Percentiles rank a stretch among this genome's conserved stretches.
Evolutionary conservation across 2,113 vertebrate species (phyloP).

Genomic region (Ibidorhyncha struthersii): DNA sequence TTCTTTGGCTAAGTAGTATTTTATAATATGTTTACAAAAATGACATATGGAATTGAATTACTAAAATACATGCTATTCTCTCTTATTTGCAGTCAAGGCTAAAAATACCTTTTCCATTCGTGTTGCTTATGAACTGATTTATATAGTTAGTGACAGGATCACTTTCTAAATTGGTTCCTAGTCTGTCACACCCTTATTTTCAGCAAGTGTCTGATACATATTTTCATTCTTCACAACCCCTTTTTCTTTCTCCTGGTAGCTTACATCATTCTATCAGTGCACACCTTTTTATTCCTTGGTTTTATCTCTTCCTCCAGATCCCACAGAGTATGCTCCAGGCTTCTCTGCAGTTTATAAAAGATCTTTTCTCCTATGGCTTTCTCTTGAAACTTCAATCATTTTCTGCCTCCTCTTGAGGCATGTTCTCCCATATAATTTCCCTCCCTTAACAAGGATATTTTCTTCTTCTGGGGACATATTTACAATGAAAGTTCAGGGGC

Average conservation of each 20-base stretch:
- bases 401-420: not conserved
- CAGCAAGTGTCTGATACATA: not conserved
- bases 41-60: not conserved
- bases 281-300: not conserved
- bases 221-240: not conserved
- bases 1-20: not conserved
- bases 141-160: not conserved
- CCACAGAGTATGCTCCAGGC: slow-evolving; percentile 21
- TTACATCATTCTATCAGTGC: not conserved
- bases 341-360: slow-evolving; percentile 35
- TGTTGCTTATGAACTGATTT: not conserved
- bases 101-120: not conserved
- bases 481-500: slow-evolving; percentile 3
- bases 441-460: slow-evolving; percentile 14
- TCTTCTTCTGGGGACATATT: slow-evolving; percentile 9
- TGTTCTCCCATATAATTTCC: not conserved
- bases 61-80: not conserved
- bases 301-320: slow-evolving; percentile 18
- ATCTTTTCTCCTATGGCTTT: slow-evolving; percentile 10
- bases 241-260: not conserved
- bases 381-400: slow-evolving; percentile 32
- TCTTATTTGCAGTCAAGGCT: not conserved
- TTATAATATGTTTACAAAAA: not conserved
- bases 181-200: not conserved
- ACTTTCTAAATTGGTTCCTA: not conserved